Percentiles rank a stretch among this genome's conserved stretches.
phyloP scores from a whole-genome alignment of 2,888 invertebrate species.

The Mamestra brassicae region DNA sequence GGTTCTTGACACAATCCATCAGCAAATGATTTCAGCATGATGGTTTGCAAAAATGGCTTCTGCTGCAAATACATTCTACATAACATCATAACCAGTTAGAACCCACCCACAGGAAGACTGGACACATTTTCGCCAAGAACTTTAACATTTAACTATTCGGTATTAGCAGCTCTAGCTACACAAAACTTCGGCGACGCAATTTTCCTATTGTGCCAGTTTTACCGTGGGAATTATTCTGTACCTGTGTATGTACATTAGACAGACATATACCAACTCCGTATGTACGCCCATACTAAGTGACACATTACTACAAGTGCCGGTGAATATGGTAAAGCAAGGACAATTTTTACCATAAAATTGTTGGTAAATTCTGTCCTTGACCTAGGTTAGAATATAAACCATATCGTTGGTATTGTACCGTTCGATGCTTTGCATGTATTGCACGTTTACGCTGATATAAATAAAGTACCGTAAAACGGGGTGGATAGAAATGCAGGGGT shows the following conservation, averaged over 20 bases:
- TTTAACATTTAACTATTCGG: not conserved
- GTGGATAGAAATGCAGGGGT: too few species aligned
- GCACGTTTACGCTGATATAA: not conserved
- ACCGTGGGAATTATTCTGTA: conserved; percentile 79
- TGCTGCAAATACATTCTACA: too few species aligned
- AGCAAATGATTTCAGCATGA: too few species aligned
- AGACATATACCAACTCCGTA: conserved; percentile 59
- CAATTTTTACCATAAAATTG: conserved; percentile 59
- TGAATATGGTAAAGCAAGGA: conserved; percentile 59
- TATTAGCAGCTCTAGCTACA: conserved; percentile 65
- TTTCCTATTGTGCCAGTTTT: conserved; percentile 82
- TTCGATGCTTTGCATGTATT: not conserved
- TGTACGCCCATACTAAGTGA: conserved; percentile 63
- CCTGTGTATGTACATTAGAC: conserved; percentile 60
- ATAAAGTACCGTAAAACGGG: not conserved
- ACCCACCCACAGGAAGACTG: not conserved
- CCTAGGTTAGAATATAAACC: conserved; percentile 8
- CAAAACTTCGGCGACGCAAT: conserved; percentile 73
- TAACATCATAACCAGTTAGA: too few species aligned
- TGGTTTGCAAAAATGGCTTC: too few species aligned
- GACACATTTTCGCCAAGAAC: not conserved
- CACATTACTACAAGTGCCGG: conserved; percentile 49
- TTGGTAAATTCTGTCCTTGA: conserved; percentile 56
- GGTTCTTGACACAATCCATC: too few species aligned
- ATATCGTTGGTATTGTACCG: not conserved